Conservation (phyloP, 2,113 vertebrate genomes). For the Sinocyclocheilus anshuiensis region DNA sequence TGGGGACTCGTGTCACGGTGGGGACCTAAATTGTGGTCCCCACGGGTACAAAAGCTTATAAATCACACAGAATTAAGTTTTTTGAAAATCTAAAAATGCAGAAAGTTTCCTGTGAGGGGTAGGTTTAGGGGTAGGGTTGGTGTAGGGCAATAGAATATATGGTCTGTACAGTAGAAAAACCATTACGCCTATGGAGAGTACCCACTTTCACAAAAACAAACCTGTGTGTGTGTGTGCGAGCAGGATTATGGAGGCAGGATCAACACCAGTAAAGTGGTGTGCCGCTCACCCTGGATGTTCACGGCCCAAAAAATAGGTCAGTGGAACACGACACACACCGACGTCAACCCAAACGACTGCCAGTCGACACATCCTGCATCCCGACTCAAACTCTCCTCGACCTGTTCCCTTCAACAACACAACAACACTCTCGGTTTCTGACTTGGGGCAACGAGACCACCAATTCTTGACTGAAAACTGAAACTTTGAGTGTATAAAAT, state of each 20-base stretch:
- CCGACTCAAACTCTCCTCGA: constrained; percentile 50
- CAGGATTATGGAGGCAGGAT: constrained; percentile 71
- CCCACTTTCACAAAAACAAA: too few relatives aligned
- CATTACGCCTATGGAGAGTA: too few relatives aligned
- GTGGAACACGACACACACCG: constrained; percentile 73
- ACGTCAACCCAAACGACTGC: constrained; percentile 51
- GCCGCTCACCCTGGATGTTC: constrained; percentile 67
- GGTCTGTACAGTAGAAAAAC: too few relatives aligned
- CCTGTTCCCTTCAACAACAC: not conserved
- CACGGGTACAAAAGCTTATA: too few relatives aligned
- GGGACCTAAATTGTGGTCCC: too few relatives aligned
- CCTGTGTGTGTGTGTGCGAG: constrained; percentile 43
- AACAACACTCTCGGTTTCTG: not conserved
- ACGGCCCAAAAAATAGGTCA: constrained; percentile 77
- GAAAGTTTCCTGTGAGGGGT: too few relatives aligned
- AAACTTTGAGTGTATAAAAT: too few relatives aligned
- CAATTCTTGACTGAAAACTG: not conserved
- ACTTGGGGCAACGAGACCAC: not conserved
- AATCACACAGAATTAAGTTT: too few relatives aligned
- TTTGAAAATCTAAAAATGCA: too few relatives aligned
- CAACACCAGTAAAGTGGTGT: constrained; percentile 69
- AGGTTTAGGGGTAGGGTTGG: too few relatives aligned
- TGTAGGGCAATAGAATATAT: too few relatives aligned
- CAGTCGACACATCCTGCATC: constrained; percentile 1
- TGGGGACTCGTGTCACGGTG: too few relatives aligned